Evolutionary conservation across 2,797 vertebrate species (phyloP).

Genomic region (Sebastolobus altivelis): DNA sequence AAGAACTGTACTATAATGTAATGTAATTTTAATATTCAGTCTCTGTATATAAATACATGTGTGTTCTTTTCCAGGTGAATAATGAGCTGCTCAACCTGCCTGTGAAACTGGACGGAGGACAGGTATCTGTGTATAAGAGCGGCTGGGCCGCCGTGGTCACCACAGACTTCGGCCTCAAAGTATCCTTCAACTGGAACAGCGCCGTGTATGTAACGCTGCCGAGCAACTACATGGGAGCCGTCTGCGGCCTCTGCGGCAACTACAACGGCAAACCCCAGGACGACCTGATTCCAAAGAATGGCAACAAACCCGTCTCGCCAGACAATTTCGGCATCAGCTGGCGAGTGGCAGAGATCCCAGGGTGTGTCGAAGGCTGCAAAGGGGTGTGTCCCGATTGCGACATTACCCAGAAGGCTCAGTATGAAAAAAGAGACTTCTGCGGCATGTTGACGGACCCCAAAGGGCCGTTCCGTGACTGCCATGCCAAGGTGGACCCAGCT

Average conservation of each 20-base stretch:
- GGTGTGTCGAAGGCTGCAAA: slow-evolving; percentile 73
- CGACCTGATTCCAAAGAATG: slow-evolving; percentile 76
- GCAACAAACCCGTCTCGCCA: slow-evolving; percentile 11
- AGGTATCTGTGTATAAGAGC: slow-evolving; percentile 66
- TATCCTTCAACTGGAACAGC: slow-evolving; percentile 79
- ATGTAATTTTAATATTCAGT: not conserved
- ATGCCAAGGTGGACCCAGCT: slow-evolving; percentile 66
- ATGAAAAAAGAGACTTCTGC: slow-evolving; percentile 74
- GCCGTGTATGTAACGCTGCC: slow-evolving; percentile 71
- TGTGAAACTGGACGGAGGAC: slow-evolving; percentile 48
- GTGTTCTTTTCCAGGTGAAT: slow-evolving; percentile 80
- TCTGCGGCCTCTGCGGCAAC: slow-evolving; percentile 86
- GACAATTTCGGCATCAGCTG: slow-evolving; percentile 76
- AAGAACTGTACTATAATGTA: slow-evolving; percentile 39
- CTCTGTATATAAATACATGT: not conserved
- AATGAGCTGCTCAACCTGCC: slow-evolving; percentile 84
- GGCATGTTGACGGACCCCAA: slow-evolving; percentile 73
- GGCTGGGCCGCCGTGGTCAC: slow-evolving; percentile 75
- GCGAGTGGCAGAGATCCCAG: slow-evolving; percentile 72
- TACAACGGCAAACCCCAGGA: slow-evolving; percentile 72
- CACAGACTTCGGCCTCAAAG: slow-evolving; percentile 78
- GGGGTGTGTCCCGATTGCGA: slow-evolving; percentile 71
- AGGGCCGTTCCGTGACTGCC: slow-evolving; percentile 83
- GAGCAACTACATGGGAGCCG: slow-evolving; percentile 70
- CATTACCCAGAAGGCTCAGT: slow-evolving; percentile 55